Conservation (phyloP, 2,113 vertebrate species). For the Chloebia gouldiae region DNA sequence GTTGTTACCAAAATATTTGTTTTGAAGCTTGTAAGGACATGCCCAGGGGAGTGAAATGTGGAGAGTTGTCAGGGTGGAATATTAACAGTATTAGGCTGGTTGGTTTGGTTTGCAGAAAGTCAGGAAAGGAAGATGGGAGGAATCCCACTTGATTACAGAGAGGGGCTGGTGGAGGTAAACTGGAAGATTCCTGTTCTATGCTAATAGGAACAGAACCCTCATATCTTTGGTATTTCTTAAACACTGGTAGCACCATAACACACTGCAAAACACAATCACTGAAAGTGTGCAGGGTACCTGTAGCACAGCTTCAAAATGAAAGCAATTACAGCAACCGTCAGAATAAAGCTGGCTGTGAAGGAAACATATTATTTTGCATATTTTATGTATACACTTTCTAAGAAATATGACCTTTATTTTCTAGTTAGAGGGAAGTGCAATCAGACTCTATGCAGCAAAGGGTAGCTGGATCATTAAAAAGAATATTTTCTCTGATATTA, state of each 20-base stretch:
- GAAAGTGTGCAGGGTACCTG: constrained; percentile 45
- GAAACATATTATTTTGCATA: constrained; percentile 76
- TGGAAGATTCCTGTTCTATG: neutral
- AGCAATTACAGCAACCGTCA: constrained; percentile 56
- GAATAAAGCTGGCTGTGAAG: constrained; percentile 69
- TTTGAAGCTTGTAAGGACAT: neutral
- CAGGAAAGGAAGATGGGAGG: neutral
- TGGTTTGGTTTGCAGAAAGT: neutral
- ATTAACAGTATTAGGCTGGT: neutral
- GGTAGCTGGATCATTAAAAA: constrained; percentile 77
- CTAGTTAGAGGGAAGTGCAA: constrained; percentile 75
- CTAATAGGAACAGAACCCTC: neutral
- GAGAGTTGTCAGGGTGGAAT: neutral
- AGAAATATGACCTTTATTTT: constrained; percentile 80
- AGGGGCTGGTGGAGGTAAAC: neutral
- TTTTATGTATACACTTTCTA: constrained; percentile 72
- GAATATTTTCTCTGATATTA: constrained; percentile 77
- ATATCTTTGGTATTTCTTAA: neutral
- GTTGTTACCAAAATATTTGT: neutral
- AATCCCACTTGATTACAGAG: neutral
- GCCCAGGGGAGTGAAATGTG: neutral
- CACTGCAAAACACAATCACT: neutral
- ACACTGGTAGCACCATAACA: neutral
- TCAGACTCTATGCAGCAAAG: constrained; percentile 67
- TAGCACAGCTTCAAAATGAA: constrained; percentile 64